A percentile compares a stretch with the other conserved stretches of the same genome.
These are phyloP conservation scores for Cichladusa arquata DNA, from an alignment of 2,113 vertebrate species.

Conservation along the genomic window DNA sequence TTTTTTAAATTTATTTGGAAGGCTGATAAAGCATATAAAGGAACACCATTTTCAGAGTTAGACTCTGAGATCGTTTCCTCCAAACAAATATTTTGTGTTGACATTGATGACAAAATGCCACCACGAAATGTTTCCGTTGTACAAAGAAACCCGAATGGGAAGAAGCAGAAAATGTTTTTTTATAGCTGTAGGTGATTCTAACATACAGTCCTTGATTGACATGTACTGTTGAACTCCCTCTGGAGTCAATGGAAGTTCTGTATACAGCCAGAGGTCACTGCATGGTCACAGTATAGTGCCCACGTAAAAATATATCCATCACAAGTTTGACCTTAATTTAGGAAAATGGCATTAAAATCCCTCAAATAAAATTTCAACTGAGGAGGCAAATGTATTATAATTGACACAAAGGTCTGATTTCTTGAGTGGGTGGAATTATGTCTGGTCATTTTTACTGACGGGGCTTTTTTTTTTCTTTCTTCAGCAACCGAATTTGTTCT, in stretches of 20 bases:
- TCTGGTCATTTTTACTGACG: background rate
- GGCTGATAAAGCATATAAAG: background rate
- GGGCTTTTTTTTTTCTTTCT: background rate
- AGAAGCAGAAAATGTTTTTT: background rate
- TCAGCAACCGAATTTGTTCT: background rate
- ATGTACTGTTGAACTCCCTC: background rate
- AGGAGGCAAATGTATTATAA: background rate
- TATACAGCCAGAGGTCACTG: constrained; percentile 39
- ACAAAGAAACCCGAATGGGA: background rate
- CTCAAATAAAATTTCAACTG: background rate
- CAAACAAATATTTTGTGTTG: background rate
- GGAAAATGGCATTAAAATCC: background rate
- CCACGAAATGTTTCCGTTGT: background rate
- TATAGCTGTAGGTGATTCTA: constrained; percentile 7
- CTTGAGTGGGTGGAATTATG: background rate
- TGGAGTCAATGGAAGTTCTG: constrained; percentile 29
- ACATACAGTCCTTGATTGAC: constrained; percentile 26
- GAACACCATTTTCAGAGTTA: background rate
- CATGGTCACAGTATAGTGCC: background rate
- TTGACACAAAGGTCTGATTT: background rate
- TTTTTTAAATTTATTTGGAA: background rate
- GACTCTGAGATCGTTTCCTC: background rate
- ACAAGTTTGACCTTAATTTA: constrained; percentile 12
- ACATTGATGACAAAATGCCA: background rate
- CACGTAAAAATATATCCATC: background rate